A percentile compares a stretch with the other conserved stretches of the same genome.
Conservation (phyloP, 1,140 invertebrate species). For the Cecropterus lyciades region DNA sequence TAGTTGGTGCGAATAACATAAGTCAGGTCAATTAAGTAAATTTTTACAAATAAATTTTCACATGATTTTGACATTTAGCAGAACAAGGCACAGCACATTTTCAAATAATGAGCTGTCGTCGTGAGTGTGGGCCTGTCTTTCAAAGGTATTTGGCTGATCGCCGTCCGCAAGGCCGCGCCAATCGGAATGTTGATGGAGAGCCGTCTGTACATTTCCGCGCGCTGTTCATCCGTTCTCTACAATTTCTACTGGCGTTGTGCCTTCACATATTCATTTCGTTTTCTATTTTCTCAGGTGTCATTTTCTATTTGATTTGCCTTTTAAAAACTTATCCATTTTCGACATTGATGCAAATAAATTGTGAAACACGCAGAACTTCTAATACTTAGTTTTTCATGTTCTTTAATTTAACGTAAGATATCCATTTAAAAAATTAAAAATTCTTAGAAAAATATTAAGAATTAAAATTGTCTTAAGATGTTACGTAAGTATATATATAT, state of each 20-base stretch:
- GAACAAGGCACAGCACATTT: too few relatives aligned
- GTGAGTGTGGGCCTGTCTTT: not conserved
- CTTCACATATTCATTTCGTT: conserved; percentile 24
- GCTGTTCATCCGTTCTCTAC: conserved; percentile 33
- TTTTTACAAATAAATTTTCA: too few relatives aligned
- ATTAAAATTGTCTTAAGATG: too few relatives aligned
- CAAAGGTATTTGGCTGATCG: conserved; percentile 36
- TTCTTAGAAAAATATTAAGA: too few relatives aligned
- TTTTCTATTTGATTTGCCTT: not conserved
- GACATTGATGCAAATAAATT: not conserved
- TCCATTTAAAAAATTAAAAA: too few relatives aligned
- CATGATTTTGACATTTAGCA: too few relatives aligned
- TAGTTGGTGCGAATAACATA: too few relatives aligned
- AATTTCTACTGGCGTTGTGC: conserved; percentile 39
- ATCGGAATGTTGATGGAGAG: conserved; percentile 62
- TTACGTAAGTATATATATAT: too few relatives aligned
- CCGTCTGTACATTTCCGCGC: conserved; percentile 41
- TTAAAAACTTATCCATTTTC: not conserved
- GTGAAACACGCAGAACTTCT: too few relatives aligned
- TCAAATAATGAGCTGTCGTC: not conserved
- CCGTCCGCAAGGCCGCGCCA: conserved; percentile 50
- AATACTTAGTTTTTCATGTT: too few relatives aligned
- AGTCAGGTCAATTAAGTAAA: too few relatives aligned
- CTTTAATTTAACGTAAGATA: too few relatives aligned
- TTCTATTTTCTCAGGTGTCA: conserved; percentile 1